These are phyloP conservation scores for Petrolisthes cinctipes DNA, from an alignment of 2,888 invertebrate species.

Conservation along the genomic window DNA sequence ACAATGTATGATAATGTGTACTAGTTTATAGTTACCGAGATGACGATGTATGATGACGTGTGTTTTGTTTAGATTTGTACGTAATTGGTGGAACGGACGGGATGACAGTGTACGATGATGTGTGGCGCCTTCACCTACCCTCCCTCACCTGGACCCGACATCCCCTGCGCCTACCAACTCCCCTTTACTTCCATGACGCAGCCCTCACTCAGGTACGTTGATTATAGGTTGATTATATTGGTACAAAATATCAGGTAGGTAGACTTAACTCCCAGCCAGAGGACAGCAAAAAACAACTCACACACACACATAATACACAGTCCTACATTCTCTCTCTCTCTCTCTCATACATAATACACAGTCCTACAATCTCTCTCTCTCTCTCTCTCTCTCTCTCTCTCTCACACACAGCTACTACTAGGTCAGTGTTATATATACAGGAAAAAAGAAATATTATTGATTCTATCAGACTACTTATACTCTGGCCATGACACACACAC, in stretches of 20 bases:
- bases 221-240: too few species aligned
- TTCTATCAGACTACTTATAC: too few species aligned
- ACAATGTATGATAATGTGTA: background rate
- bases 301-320: background rate
- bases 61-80: constrained; percentile 72
- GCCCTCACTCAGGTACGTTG: constrained; percentile 36
- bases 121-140: constrained; percentile 84
- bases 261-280: background rate
- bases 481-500: background rate
- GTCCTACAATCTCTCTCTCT: too few species aligned
- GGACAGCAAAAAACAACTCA: background rate
- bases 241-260: background rate
- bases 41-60: too few species aligned
- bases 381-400: constrained; percentile 17
- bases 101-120: constrained; percentile 79
- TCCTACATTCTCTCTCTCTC: background rate
- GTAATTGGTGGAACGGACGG: constrained; percentile 85
- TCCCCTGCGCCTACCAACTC: background rate
- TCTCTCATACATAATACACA: background rate
- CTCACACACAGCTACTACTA: constrained; percentile 4
- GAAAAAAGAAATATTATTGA: too few species aligned
- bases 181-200: constrained; percentile 53
- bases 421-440: too few species aligned
- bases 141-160: constrained; percentile 81
- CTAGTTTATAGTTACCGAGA: too few species aligned